phyloP scores from a whole-genome alignment of 2,797 vertebrate species.

The Apogon talboti region DNA sequence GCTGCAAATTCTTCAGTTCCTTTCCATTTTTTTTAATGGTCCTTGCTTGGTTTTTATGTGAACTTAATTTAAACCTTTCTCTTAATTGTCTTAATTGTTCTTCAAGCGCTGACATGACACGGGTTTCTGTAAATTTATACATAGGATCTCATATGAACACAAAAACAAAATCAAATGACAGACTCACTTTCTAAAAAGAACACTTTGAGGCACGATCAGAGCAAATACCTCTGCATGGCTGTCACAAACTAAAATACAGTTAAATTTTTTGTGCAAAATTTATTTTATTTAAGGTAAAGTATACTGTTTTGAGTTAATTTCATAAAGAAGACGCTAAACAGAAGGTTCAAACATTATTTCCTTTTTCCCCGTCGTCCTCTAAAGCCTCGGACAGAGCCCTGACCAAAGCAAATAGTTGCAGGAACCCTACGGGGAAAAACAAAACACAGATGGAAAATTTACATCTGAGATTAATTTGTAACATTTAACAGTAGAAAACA shows the following conservation, averaged over 20 bases:
- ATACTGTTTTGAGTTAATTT: background rate
- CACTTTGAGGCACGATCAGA: too few relatives aligned
- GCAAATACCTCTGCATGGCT: too few relatives aligned
- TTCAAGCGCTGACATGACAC: too few relatives aligned
- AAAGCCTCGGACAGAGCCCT: conserved; percentile 86
- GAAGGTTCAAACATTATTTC: conserved; percentile 62
- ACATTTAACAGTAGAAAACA: conserved; percentile 8
- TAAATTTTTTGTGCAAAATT: background rate
- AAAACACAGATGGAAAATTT: background rate
- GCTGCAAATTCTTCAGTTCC: conserved; percentile 21
- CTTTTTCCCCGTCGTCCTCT: conserved; percentile 78
- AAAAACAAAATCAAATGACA: too few relatives aligned
- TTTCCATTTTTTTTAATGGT: background rate
- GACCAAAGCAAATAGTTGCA: conserved; percentile 86
- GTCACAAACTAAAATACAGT: too few relatives aligned
- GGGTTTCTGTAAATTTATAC: too few relatives aligned
- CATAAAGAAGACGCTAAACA: conserved; percentile 1
- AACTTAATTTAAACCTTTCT: background rate
- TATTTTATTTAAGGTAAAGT: conserved; percentile 34
- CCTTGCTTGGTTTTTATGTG: background rate
- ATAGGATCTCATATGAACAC: too few relatives aligned
- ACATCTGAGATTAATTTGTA: background rate
- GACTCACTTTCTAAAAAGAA: too few relatives aligned
- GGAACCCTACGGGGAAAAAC: conserved; percentile 80
- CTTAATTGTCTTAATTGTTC: too few relatives aligned